These are phyloP conservation scores for Melanotaenia maccullochi DNA, from an alignment of 2,797 vertebrate genomes.

Conservation along the genomic window DNA sequence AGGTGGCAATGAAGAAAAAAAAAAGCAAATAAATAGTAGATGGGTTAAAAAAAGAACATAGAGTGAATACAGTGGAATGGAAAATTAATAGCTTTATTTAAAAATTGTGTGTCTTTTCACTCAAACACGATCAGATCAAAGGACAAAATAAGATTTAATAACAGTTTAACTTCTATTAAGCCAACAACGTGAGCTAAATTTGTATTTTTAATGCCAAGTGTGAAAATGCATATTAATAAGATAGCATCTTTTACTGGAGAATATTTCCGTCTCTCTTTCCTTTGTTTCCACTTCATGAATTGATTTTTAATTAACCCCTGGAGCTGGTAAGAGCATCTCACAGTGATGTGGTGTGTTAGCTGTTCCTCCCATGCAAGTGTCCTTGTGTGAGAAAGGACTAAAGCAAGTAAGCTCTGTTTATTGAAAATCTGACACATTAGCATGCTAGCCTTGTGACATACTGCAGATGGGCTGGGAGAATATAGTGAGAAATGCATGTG, in stretches of 20 bases:
- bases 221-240: conserved; percentile 62
- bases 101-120: conserved; percentile 35
- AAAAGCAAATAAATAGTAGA: conserved; percentile 19
- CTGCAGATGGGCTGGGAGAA: conserved; percentile 43
- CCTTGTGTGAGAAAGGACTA: conserved; percentile 53
- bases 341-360: conserved; percentile 36
- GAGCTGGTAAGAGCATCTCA: conserved; percentile 62
- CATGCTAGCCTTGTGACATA: conserved; percentile 65
- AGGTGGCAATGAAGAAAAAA: background rate
- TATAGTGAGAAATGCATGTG: conserved; percentile 44
- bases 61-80: conserved; percentile 10
- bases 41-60: background rate
- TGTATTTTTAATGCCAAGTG: conserved; percentile 48
- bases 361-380: conserved; percentile 43
- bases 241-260: conserved; percentile 49
- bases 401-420: conserved; percentile 65
- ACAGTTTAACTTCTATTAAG: conserved; percentile 56
- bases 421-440: conserved; percentile 71
- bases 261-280: conserved; percentile 42
- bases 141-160: conserved; percentile 52
- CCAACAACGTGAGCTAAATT: conserved; percentile 39
- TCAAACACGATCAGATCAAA: conserved; percentile 48
- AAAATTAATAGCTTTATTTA: conserved; percentile 39
- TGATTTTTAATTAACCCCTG: conserved; percentile 79
- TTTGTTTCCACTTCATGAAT: conserved; percentile 75